Percentiles rank a stretch among this genome's conserved stretches.
Evolutionary conservation across 2,888 invertebrate genomes (phyloP).

Genomic region (Myopa tessellatipennis): DNA sequence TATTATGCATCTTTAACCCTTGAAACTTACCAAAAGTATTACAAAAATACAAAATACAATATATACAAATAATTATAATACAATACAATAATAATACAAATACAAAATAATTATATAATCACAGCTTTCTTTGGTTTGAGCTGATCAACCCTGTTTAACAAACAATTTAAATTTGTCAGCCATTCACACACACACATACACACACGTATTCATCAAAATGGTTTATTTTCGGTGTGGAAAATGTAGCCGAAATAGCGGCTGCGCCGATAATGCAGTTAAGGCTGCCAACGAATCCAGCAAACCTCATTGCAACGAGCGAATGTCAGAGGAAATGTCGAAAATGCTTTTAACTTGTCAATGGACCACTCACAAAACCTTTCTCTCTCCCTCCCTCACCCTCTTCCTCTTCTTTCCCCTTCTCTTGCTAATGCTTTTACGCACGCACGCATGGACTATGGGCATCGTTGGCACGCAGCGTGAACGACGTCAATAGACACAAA

Average conservation of each 20-base stretch:
- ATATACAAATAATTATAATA: too few species aligned
- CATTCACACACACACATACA: slow-evolving; percentile 1
- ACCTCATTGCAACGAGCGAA: slow-evolving; percentile 19
- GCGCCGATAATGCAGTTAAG: slow-evolving; percentile 27
- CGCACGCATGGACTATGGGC: background rate
- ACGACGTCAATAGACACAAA: slow-evolving; percentile 21
- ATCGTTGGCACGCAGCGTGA: background rate
- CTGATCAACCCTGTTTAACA: background rate
- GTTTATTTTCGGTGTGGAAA: slow-evolving; percentile 9
- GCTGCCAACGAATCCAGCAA: background rate
- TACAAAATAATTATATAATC: too few species aligned
- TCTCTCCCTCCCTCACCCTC: too few species aligned
- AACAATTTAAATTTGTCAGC: slow-evolving; percentile 13
- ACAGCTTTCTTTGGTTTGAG: too few species aligned
- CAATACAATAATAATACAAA: too few species aligned
- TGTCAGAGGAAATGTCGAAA: slow-evolving; percentile 43
- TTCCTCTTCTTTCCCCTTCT: too few species aligned
- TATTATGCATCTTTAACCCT: too few species aligned
- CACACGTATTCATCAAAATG: background rate
- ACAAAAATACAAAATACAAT: too few species aligned
- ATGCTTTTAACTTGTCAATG: slow-evolving; percentile 44
- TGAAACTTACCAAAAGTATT: too few species aligned
- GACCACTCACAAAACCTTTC: background rate
- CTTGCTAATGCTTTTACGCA: too few species aligned
- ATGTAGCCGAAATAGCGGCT: background rate